Conservation (phyloP, 2,797 vertebrate species). For the Pelochelys cantorii region DNA sequence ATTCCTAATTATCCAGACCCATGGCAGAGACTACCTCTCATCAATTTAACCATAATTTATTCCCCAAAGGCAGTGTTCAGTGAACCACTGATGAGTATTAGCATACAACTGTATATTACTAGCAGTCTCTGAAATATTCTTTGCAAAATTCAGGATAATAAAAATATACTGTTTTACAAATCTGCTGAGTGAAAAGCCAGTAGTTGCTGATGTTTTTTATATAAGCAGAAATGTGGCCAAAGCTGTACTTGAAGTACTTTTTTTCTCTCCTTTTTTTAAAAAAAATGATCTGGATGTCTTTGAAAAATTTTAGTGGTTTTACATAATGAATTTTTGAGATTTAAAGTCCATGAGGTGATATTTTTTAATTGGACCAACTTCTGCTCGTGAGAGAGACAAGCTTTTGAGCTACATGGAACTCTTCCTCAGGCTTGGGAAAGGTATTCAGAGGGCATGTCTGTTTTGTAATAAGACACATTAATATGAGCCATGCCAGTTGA, state of each 20-base stretch:
- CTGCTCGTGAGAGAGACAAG: neutral
- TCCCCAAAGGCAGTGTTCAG: neutral
- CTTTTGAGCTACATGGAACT: neutral
- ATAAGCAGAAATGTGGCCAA: neutral
- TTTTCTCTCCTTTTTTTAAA: neutral
- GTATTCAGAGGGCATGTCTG: neutral
- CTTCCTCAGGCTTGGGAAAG: neutral
- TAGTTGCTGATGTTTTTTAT: neutral
- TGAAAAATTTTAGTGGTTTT: neutral
- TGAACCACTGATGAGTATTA: neutral
- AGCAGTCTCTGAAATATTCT: fast-evolving
- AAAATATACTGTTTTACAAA: neutral
- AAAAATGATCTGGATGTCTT: neutral
- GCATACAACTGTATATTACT: neutral
- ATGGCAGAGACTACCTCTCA: neutral
- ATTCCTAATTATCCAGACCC: neutral
- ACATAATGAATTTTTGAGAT: neutral
- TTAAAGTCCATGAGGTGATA: neutral
- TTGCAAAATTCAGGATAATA: neutral
- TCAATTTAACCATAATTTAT: neutral
- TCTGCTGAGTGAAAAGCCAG: fast-evolving
- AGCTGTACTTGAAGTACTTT: neutral
- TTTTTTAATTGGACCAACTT: neutral
- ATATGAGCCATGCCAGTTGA: neutral
- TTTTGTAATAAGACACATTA: neutral